Evolutionary conservation across 2,888 invertebrate genomes (phyloP), one percentile per base, ranked within the genome.

Genomic region (Eupithecia centaureata): DNA sequence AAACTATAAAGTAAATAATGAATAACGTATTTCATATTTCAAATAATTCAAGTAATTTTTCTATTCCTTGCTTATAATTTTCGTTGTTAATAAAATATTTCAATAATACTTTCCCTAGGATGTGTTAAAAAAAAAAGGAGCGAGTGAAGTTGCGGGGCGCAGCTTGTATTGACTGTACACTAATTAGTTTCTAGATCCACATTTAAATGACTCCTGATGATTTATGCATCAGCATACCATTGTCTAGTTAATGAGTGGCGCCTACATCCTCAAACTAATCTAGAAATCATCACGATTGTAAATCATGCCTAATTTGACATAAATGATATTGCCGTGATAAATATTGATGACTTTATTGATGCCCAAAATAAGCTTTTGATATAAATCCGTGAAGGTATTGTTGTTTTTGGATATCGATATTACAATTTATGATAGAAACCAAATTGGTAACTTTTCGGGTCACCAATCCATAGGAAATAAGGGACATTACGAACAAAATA

Each of bases 281-380:
- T 52, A 27, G 3, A 52, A 52, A 66, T 66, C 73, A 71, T 76
- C n/a, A 56, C 30, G 28, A 72, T 73, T 59, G 71, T 73, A 69
- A 62, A 71, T 47, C 69, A 69, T 12, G 12, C 25, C 12, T 62
- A 54, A 62, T 54, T 54, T 54, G 33, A 54, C 54, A 35, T 62
- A 35, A 62, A 18, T 33, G 33, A 18, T 62, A 61, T 54, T 54
- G 54, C 33, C n/a, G 52, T 27, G 52, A 25, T 32, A 27, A 61
- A 51, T 52, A 32, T 32, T 32, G 51, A 52, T 52, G 51, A 1
- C n/a, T 25, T 61, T 35, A 54, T 54, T 62, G 54, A 25, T 35
- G 10, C 25, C 27, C 27, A n/a, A 28, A 51, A 61, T 52, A 52
- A 27, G 25, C 15, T 52, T 42, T 42, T 42, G 42, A 10, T 42